Conservation (phyloP, 2,797 vertebrate genomes). For the Chelonia mydas region DNA sequence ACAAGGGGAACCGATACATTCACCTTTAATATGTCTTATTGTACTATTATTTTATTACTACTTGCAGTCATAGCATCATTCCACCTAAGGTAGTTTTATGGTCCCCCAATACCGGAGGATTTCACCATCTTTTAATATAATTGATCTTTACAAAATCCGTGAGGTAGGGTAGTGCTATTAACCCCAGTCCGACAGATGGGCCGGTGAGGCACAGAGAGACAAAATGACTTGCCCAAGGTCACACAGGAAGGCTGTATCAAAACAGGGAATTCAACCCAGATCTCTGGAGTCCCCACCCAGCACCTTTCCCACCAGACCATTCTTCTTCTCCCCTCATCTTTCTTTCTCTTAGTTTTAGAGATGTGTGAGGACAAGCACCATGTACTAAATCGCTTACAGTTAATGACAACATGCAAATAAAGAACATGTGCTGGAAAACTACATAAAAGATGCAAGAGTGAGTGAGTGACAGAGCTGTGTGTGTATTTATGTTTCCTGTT, state of each 20-base stretch:
- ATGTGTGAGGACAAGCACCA: neutral
- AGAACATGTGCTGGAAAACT: neutral
- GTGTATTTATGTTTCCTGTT: neutral
- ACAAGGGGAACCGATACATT: neutral
- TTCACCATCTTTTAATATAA: neutral
- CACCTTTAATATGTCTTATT: neutral
- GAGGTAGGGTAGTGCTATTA: neutral
- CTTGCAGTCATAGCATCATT: neutral
- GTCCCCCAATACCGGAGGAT: neutral
- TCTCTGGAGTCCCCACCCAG: neutral
- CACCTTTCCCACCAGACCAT: neutral
- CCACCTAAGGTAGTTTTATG: neutral
- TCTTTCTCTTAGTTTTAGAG: neutral
- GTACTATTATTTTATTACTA: neutral
- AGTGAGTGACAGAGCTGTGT: neutral
- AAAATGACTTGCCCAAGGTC: too few species aligned
- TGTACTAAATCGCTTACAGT: neutral
- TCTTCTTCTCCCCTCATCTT: neutral
- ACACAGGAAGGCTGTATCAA: too few species aligned
- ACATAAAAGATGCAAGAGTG: neutral
- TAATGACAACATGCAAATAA: neutral
- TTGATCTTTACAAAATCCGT: neutral
- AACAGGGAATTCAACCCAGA: neutral
- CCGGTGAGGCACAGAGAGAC: neutral
- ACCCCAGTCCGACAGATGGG: neutral